Evolutionary conservation across 1,140 invertebrate species (phyloP).

Genomic region (Palaemon carinicauda): DNA sequence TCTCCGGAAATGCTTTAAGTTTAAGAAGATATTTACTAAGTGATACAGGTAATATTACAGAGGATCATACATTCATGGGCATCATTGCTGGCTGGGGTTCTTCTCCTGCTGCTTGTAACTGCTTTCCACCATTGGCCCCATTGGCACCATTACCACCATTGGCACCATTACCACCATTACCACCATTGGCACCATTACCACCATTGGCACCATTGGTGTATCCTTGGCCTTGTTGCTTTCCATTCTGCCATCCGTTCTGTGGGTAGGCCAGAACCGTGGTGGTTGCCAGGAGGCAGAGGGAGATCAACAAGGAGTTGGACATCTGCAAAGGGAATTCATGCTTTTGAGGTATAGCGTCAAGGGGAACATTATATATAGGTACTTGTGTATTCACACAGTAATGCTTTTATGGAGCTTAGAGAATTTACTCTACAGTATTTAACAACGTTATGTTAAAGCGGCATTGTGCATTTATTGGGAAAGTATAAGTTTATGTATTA

Average conservation of each 20-base stretch:
- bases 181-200: background rate
- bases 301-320: background rate
- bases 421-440: too few species aligned
- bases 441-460: too few species aligned
- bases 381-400: too few species aligned
- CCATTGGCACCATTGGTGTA: background rate
- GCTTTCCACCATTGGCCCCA: background rate
- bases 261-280: background rate
- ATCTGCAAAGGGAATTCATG: background rate
- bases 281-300: background rate
- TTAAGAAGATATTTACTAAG: too few species aligned
- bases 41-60: background rate
- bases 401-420: too few species aligned
- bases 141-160: background rate
- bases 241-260: background rate
- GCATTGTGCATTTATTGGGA: too few species aligned
- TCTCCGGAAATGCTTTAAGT: too few species aligned
- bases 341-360: too few species aligned
- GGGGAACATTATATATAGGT: too few species aligned
- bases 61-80: conserved; percentile 43
- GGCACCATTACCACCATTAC: too few species aligned
- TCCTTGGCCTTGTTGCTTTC: background rate
- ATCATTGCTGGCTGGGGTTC: background rate
- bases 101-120: background rate
- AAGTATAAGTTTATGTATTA: too few species aligned